These are phyloP conservation scores for Glossophaga mutica DNA, from an alignment of 2,797 vertebrate species.

Conservation along the genomic window DNA sequence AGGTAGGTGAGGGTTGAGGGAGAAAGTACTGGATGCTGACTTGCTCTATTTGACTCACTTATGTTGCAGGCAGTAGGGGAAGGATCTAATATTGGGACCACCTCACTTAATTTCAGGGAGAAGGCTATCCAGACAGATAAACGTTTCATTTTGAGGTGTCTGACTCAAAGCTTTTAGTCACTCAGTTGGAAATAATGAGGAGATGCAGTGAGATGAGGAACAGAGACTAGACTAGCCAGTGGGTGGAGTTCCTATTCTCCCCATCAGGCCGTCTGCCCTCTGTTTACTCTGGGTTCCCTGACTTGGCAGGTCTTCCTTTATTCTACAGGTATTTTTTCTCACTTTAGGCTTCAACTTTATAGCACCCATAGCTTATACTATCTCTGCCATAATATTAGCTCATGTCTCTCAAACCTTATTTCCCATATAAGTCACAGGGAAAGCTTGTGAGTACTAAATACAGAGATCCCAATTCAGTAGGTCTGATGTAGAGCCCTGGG, in stretches of 20 bases:
- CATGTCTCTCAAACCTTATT: background rate
- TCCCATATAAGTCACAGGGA: background rate
- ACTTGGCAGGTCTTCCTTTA: background rate
- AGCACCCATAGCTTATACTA: background rate
- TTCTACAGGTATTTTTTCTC: background rate
- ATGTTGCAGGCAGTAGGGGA: background rate
- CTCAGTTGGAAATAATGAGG: background rate
- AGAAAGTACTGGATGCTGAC: background rate
- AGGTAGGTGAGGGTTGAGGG: accelerated
- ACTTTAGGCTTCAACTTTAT: background rate
- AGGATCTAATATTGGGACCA: background rate
- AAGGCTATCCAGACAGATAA: background rate
- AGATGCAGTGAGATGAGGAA: accelerated
- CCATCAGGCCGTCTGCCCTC: background rate
- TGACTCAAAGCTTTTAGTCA: background rate
- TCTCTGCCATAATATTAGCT: background rate
- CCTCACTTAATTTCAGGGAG: background rate
- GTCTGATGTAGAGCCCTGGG: background rate
- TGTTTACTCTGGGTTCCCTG: background rate
- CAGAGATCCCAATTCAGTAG: background rate
- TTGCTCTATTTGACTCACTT: background rate
- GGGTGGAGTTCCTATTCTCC: background rate
- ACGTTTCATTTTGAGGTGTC: background rate
- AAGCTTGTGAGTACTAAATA: background rate
- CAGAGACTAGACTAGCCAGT: background rate